phyloP scores from a whole-genome alignment of 30 jellyfish, hydroid and myxozoan genomes.

The Cassiopea xamachana region DNA sequence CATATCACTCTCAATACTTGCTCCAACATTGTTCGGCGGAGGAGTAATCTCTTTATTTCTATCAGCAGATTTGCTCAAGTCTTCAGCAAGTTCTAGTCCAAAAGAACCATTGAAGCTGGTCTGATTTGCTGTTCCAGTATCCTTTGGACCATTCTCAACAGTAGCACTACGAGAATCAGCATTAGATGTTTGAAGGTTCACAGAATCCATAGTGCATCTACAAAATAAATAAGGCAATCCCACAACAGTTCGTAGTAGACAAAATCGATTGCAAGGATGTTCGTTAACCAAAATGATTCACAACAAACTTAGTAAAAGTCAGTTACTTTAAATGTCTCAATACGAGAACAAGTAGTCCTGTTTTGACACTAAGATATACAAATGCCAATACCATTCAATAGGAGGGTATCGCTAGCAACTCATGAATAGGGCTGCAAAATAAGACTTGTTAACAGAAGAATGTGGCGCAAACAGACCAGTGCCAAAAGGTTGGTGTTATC shows the following conservation, averaged over 20 bases:
- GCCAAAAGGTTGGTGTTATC: no score
- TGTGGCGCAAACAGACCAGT: no score
- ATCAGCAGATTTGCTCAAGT: neutral
- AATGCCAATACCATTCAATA: no score
- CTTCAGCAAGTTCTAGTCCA: neutral
- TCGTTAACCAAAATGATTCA: no score
- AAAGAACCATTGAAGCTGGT: neutral
- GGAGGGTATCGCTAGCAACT: no score
- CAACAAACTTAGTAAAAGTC: no score
- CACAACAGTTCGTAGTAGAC: neutral
- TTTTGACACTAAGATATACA: no score
- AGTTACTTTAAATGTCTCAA: no score
- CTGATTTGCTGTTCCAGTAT: neutral
- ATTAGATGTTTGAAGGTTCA: neutral
- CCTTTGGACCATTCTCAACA: neutral
- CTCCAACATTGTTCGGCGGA: neutral
- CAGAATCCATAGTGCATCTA: constrained; percentile 41
- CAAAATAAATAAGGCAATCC: neutral
- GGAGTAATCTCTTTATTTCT: neutral
- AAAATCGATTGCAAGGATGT: neutral
- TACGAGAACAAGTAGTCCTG: no score
- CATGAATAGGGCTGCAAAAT: no score
- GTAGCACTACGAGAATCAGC: neutral
- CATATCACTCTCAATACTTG: neutral
- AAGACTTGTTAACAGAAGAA: no score